Conservation (phyloP, 2,888 invertebrate genomes). For the Venusia cambrica region DNA sequence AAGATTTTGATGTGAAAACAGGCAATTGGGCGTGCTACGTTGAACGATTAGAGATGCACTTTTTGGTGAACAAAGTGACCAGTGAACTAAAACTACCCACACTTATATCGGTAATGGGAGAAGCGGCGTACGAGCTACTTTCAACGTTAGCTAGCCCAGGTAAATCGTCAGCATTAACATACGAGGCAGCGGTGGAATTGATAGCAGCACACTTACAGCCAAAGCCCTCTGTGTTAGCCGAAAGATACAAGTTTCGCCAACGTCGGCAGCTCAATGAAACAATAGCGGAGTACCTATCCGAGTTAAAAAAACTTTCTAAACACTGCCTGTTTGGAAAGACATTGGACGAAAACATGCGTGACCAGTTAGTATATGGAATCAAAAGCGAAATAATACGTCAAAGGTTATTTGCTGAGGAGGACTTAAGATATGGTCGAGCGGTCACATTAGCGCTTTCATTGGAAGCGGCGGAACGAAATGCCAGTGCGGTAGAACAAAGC, state of each 20-base stretch:
- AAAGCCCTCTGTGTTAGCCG: slow-evolving; percentile 7
- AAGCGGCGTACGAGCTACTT: slow-evolving; percentile 25
- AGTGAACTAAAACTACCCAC: slow-evolving; percentile 23
- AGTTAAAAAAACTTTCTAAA: slow-evolving; percentile 9
- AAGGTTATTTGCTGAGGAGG: slow-evolving; percentile 11
- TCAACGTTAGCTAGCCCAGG: slow-evolving; percentile 22
- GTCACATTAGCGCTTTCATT: not conserved
- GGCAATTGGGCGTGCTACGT: slow-evolving; percentile 23
- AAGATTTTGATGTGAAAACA: no score
- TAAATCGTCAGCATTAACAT: slow-evolving; percentile 20
- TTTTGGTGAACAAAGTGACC: slow-evolving; percentile 23
- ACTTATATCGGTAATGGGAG: slow-evolving; percentile 22
- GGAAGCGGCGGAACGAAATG: slow-evolving; percentile 18
- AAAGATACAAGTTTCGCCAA: slow-evolving; percentile 8
- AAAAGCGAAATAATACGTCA: slow-evolving; percentile 21
- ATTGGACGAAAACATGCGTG: slow-evolving; percentile 2
- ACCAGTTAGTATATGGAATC: slow-evolving; percentile 19
- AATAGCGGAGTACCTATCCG: slow-evolving; percentile 8
- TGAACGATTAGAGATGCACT: slow-evolving; percentile 26
- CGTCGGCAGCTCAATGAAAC: slow-evolving; percentile 5
- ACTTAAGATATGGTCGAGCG: not conserved
- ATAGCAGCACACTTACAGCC: slow-evolving; percentile 5
- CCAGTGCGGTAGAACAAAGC: slow-evolving; percentile 12
- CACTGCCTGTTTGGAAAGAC: slow-evolving; percentile 2
- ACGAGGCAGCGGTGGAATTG: slow-evolving; percentile 4